Percentiles rank a stretch among this genome's conserved stretches.
Evolutionary conservation across 2,113 vertebrate species (phyloP).

Genomic region (Callospermophilus lateralis): DNA sequence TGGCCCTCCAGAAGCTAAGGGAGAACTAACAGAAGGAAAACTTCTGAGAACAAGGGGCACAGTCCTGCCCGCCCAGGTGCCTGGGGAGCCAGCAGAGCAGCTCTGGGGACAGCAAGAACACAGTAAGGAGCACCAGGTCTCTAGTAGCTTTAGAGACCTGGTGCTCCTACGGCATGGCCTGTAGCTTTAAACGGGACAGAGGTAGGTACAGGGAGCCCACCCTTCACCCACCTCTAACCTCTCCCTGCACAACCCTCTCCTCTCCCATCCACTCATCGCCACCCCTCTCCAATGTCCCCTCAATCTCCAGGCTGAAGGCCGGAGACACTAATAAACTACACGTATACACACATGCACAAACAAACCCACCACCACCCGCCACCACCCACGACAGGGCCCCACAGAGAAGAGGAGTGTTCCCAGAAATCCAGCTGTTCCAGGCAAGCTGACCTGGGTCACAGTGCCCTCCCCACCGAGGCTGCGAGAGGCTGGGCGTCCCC

Average conservation of each 20-base stretch:
- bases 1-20: neutral
- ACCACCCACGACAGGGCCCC: neutral
- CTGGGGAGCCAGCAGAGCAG: neutral
- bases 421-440: slow-evolving; percentile 48
- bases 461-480: neutral
- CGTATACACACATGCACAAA: neutral
- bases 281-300: neutral
- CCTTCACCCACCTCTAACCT: neutral
- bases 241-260: neutral
- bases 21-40: neutral
- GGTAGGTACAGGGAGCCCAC: neutral
- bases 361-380: neutral
- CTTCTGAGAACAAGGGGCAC: neutral
- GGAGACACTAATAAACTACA: neutral
- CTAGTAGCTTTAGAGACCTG: too few species aligned
- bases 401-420: slow-evolving; percentile 30
- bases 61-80: neutral
- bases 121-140: neutral
- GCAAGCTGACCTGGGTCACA: slow-evolving; percentile 17
- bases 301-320: slow-evolving; percentile 35
- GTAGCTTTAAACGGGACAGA: neutral
- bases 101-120: neutral
- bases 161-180: neutral
- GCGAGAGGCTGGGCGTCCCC: neutral
- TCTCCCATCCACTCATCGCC: accelerated